Evolutionary conservation across 2,797 vertebrate species (phyloP).

Genomic region (Dicrostonyx torquatus): DNA sequence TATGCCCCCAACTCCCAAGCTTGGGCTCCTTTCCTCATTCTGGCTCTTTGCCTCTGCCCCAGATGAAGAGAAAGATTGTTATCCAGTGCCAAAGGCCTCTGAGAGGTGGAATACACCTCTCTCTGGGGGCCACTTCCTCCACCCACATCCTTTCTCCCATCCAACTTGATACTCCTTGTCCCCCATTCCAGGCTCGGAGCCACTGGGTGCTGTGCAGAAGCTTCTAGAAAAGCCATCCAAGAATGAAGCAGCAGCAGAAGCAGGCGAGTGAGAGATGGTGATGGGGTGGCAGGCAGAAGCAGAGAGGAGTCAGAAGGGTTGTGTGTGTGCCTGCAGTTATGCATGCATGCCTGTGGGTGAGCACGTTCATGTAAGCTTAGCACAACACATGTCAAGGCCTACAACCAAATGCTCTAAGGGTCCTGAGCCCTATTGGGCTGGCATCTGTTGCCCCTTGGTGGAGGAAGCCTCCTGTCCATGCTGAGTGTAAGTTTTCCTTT

Average conservation of each 20-base stretch:
- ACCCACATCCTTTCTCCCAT: background rate
- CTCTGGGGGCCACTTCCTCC: background rate
- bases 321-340: background rate
- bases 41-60: background rate
- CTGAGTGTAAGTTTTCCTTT: background rate
- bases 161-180: background rate
- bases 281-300: slow-evolving; percentile 22
- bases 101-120: background rate
- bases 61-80: background rate
- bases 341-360: background rate
- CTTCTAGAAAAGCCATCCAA: slow-evolving; percentile 72
- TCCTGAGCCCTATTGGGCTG: background rate
- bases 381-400: background rate
- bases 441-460: background rate
- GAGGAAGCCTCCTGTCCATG: background rate
- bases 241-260: slow-evolving; percentile 56
- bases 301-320: background rate
- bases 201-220: slow-evolving; percentile 30
- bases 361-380: background rate
- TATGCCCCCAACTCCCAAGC: background rate
- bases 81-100: background rate
- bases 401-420: background rate
- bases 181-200: slow-evolving; percentile 71
- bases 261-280: slow-evolving; percentile 38
- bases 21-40: background rate